Conservation (phyloP, 2,113 vertebrate genomes). For the Onychostruthus taczanowskii region DNA sequence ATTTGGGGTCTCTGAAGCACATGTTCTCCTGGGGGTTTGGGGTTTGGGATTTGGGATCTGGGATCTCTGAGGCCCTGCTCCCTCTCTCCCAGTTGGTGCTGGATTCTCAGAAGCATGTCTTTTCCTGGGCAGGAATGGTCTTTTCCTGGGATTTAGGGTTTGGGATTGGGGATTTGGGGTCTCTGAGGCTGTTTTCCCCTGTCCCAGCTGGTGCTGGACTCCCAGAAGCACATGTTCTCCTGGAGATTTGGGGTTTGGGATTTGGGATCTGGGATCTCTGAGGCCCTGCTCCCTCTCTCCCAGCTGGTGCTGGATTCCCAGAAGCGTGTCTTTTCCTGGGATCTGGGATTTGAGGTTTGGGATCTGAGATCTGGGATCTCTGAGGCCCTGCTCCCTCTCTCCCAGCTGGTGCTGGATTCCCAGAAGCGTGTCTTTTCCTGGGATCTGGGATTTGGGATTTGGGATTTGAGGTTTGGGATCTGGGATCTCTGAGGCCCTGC, state of each 20-base stretch:
- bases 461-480: background rate
- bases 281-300: no score
- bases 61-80: background rate
- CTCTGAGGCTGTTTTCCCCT: background rate
- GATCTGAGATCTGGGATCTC: background rate
- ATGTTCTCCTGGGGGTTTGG: no score
- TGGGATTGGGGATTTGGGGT: background rate
- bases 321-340: conserved; percentile 96
- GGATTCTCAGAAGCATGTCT: background rate
- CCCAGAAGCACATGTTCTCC: background rate
- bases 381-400: background rate
- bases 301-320: conserved; percentile 89
- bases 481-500: background rate
- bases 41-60: no score
- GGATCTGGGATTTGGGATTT: conserved; percentile 51
- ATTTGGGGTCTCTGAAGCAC: background rate
- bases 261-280: background rate
- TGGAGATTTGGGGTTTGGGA: no score
- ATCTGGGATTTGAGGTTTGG: no score
- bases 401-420: conserved; percentile 84
- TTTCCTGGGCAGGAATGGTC: no score
- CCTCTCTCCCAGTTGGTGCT: background rate
- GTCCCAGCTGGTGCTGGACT: background rate
- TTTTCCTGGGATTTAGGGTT: background rate
- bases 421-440: conserved; percentile 96